These are phyloP conservation scores for Coregonus suidteri DNA, from an alignment of 2,797 vertebrate genomes.

Conservation along the genomic window DNA sequence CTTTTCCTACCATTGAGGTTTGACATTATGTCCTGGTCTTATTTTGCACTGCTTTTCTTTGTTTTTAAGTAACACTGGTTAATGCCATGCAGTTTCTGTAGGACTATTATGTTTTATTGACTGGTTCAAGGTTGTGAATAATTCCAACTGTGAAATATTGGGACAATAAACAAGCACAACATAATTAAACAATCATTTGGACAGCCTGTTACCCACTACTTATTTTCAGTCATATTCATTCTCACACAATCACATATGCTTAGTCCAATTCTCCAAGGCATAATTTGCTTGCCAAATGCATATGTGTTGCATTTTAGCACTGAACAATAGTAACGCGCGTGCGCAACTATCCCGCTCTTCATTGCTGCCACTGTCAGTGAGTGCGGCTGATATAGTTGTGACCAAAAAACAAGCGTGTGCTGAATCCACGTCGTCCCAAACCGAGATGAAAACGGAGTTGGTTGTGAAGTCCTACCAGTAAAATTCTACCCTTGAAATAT, in stretches of 20 bases:
- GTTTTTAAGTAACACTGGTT: background rate
- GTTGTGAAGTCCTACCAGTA: background rate
- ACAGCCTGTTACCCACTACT: too few relatives aligned
- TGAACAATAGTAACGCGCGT: conserved; percentile 40
- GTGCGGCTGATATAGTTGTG: conserved; percentile 17
- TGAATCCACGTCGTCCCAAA: conserved; percentile 23
- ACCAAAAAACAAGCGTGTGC: conserved; percentile 4
- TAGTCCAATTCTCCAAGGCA: background rate
- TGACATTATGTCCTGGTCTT: too few relatives aligned
- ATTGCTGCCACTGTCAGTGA: conserved; percentile 21
- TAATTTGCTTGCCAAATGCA: background rate
- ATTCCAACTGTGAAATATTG: background rate
- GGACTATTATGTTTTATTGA: background rate
- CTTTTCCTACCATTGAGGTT: too few relatives aligned
- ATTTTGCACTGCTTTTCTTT: too few relatives aligned
- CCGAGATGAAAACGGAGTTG: conserved; percentile 19
- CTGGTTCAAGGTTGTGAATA: background rate
- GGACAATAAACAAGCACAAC: background rate
- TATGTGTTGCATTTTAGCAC: conserved; percentile 20
- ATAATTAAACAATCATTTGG: too few relatives aligned
- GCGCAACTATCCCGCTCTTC: conserved; percentile 37
- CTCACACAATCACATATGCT: background rate
- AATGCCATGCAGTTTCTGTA: background rate
- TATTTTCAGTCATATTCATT: background rate
- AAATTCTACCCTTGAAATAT: background rate